phyloP scores from a whole-genome alignment of 2,797 vertebrate species.

The Threskiornis aethiopicus region DNA sequence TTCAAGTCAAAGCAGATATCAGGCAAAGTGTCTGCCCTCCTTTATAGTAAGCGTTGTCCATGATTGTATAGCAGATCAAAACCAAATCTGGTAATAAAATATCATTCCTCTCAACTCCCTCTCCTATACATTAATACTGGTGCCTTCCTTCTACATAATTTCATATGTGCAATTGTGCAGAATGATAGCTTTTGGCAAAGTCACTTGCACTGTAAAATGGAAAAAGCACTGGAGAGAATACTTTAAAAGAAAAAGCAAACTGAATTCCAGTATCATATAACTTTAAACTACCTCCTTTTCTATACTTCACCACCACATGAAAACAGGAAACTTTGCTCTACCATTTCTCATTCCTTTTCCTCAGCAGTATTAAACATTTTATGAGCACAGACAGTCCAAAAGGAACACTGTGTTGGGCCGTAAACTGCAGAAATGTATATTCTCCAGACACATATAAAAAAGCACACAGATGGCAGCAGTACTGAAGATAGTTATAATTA shows the following conservation, averaged over 20 bases:
- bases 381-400: slow-evolving; percentile 35
- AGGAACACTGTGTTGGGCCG: slow-evolving; percentile 2
- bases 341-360: slow-evolving; percentile 46
- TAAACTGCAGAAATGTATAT: slow-evolving; percentile 32
- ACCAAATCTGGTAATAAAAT: not conserved
- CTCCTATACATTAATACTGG: not conserved
- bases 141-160: not conserved
- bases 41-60: not conserved
- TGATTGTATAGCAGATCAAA: not conserved
- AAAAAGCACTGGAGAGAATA: slow-evolving; percentile 8
- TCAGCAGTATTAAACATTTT: slow-evolving; percentile 44
- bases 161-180: not conserved
- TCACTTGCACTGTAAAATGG: slow-evolving; percentile 5
- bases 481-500: slow-evolving; percentile 19
- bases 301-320: slow-evolving; percentile 15
- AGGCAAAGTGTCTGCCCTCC: not conserved
- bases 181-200: slow-evolving; percentile 38
- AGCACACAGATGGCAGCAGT: not conserved
- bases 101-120: not conserved
- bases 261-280: slow-evolving; percentile 2
- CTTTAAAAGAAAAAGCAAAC: slow-evolving; percentile 22
- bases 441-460: slow-evolving; percentile 18
- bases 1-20: not conserved
- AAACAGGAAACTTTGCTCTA: slow-evolving; percentile 24
- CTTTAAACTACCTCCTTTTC: slow-evolving; percentile 15